Base-by-base conservation (phyloP, 2,797 vertebrate genomes). In the Euthynnus affinis region DNA sequence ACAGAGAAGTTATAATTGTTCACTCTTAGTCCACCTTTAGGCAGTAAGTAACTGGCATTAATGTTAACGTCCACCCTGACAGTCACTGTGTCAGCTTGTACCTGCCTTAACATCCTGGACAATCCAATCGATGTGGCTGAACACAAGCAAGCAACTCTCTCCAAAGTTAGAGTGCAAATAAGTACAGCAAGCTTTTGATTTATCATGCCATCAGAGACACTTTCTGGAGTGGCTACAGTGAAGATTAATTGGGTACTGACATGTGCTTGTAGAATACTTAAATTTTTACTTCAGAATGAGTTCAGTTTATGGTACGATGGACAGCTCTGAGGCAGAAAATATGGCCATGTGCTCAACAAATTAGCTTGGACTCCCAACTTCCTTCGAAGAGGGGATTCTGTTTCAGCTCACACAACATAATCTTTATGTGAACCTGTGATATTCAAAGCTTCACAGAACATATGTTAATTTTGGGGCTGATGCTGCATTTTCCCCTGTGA, bases 211-310 rank as follows among this genome's bases (percentile, higher is more conserved):
- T 51, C 44, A 59, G 48, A 81, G 48, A 70, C 34, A 7, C 40
- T 58, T 77, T 57, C 74, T 60, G 49, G 59, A 67, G 53, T 9
- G 18, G 62, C 65, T 69, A 44, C 77, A 37, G 57, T 23, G 49
- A 25, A 74, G 67, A 90, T 81, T 70, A 82, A 87, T 72, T 51
- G 60, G 59, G 51, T 63, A 5, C 64, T 61, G 71, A 77, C 22
- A 15, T n/a, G 40, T 40, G 20, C 44, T 78, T 48, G 52, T 17
- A 65, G 34, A 64, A 80, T 71, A 79, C 34, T 78, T 82, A 13
- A 46, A 55, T 34, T 56, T 84, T 72, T 17, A 62, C 58, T 74
- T 66, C 34, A 53, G 52, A 57, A 46, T 17, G 29, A 78, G 64
- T 66, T 71, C 2, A 5, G 25, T 49, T 73, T 55, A 55, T 25